A percentile compares a stretch with the other conserved stretches of the same genome.
Conservation (phyloP, 2,888 invertebrate species). For the Sphaeridia pumilis region DNA sequence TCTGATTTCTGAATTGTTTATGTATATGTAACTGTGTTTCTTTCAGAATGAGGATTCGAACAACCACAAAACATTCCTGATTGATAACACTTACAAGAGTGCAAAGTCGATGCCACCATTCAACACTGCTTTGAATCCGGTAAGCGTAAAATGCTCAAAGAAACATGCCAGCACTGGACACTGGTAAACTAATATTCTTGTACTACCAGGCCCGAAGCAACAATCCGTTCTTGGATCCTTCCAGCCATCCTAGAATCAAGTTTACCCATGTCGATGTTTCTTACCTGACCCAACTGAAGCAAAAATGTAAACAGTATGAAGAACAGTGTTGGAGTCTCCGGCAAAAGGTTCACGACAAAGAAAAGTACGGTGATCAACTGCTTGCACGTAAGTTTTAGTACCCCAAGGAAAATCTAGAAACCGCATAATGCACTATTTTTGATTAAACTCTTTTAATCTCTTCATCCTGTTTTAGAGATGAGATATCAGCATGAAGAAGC, state of each 20-base stretch:
- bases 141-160: neutral
- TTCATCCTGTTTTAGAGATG: conserved; percentile 40
- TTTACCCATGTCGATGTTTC: conserved; percentile 12
- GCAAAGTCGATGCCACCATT: conserved; percentile 11
- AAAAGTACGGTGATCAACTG: conserved; percentile 10
- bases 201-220: conserved; percentile 5
- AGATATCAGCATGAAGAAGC: conserved; percentile 49
- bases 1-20: too few species aligned
- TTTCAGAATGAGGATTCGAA: neutral
- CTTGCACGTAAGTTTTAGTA: conserved; percentile 10
- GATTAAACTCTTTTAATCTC: neutral
- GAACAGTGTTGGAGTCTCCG: conserved; percentile 14
- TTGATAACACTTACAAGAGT: conserved; percentile 3
- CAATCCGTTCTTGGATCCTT: neutral
- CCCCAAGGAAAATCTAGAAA: neutral
- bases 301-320: conserved; percentile 14
- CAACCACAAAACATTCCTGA: conserved; percentile 4
- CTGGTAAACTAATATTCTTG: neutral
- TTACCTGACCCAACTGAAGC: conserved; percentile 11
- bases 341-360: conserved; percentile 9
- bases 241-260: conserved; percentile 8
- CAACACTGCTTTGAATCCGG: conserved; percentile 8
- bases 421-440: neutral
- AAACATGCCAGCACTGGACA: neutral
- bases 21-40: neutral